Evolutionary conservation across 2,113 vertebrate species (phyloP).

Genomic region (Canis aureus): DNA sequence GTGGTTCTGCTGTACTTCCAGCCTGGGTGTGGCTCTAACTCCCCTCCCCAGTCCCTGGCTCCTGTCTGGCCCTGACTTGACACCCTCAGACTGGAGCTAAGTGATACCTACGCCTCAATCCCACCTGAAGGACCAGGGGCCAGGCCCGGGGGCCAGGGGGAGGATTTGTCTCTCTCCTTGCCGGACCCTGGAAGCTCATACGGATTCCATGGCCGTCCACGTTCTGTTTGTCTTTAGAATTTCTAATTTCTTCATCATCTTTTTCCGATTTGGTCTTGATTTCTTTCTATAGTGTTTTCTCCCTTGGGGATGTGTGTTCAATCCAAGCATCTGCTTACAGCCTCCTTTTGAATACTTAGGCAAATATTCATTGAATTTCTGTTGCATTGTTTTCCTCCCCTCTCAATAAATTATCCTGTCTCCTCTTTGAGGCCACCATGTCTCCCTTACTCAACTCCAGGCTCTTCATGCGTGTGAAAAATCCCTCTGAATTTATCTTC

Average conservation of each 20-base stretch:
- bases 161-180: neutral
- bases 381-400: conserved; percentile 78
- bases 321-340: conserved; percentile 79
- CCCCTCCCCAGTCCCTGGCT: neutral
- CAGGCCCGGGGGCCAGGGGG: neutral
- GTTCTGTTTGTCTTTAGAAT: conserved; percentile 67
- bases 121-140: neutral
- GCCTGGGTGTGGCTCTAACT: neutral
- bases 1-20: neutral
- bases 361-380: conserved; percentile 83
- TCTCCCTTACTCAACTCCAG: conserved; percentile 75
- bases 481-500: conserved; percentile 79
- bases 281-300: conserved; percentile 77
- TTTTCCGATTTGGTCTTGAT: conserved; percentile 57
- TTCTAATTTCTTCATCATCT: conserved; percentile 71
- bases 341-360: conserved; percentile 78
- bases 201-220: neutral
- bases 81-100: neutral
- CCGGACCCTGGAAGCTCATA: neutral
- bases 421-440: conserved; percentile 72
- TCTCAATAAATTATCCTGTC: conserved; percentile 86
- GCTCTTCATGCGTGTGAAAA: conserved; percentile 67
- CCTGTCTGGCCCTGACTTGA: neutral
- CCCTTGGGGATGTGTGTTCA: conserved; percentile 54
- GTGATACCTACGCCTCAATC: neutral